These are phyloP conservation scores for Lochmaea crataegi DNA, from an alignment of 2,888 invertebrate species.

Conservation along the genomic window DNA sequence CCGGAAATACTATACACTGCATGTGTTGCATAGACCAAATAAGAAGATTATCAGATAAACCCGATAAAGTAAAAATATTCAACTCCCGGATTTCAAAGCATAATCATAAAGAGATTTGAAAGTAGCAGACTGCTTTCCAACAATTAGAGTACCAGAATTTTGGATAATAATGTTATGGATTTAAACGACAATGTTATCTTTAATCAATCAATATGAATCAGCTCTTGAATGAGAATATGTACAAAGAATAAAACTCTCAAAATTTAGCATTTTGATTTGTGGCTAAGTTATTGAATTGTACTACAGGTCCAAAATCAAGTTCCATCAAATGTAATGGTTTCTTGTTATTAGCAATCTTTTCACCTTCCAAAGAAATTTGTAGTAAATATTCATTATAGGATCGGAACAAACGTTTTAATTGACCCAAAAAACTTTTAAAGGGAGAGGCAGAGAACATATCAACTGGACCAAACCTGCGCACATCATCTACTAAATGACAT, in stretches of 20 bases:
- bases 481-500: conserved; percentile 14
- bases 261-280: conserved; percentile 10
- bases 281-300: not conserved
- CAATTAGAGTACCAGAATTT: conserved; percentile 4
- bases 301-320: conserved; percentile 16
- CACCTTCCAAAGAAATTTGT: not conserved
- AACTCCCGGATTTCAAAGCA: conserved; percentile 6
- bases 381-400: conserved; percentile 7
- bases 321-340: conserved; percentile 5
- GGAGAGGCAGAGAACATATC: conserved; percentile 7
- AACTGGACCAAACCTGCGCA: conserved; percentile 9
- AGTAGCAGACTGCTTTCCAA: conserved; percentile 13
- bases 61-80: conserved; percentile 6
- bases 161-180: conserved; percentile 8
- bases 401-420: conserved; percentile 8
- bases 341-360: not conserved
- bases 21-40: conserved; percentile 2
- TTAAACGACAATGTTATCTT: conserved; percentile 6
- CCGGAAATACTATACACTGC: conserved; percentile 13
- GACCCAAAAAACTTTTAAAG: conserved; percentile 4
- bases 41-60: not conserved
- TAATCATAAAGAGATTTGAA: conserved; percentile 11
- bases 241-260: not conserved
- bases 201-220: conserved; percentile 3
- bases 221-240: conserved; percentile 8